These are phyloP conservation scores for Nemotelus pantherinus DNA, from an alignment of 2,888 invertebrate species.

Conservation along the genomic window DNA sequence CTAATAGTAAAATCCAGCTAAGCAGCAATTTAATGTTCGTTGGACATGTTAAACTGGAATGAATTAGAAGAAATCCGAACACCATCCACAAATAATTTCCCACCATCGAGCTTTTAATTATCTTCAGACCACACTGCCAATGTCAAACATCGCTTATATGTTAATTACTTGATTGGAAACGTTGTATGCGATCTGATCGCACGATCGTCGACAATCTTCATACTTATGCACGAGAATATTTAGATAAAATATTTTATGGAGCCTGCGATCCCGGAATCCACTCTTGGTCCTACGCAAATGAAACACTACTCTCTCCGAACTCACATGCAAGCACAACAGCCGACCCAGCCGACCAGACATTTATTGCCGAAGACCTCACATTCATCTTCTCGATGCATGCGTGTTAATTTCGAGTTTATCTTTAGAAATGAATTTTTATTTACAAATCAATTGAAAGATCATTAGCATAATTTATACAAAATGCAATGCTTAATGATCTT, in stretches of 20 bases:
- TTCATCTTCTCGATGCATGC: slow-evolving; percentile 55
- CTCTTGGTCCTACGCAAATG: slow-evolving; percentile 27
- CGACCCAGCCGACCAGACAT: slow-evolving; percentile 15
- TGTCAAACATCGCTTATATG: slow-evolving; percentile 36
- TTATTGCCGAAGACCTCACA: slow-evolving; percentile 34
- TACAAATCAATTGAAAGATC: slow-evolving; percentile 66
- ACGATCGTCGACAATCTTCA: slow-evolving; percentile 26
- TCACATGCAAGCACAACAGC: neutral
- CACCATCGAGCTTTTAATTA: slow-evolving; percentile 21
- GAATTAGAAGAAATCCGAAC: too few species aligned
- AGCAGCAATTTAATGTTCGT: too few species aligned
- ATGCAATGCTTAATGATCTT: slow-evolving; percentile 64
- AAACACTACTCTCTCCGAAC: neutral
- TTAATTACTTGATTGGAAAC: slow-evolving; percentile 43
- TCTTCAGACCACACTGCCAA: slow-evolving; percentile 37
- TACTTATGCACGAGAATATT: neutral
- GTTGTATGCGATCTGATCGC: slow-evolving; percentile 34
- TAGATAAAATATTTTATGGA: slow-evolving; percentile 16
- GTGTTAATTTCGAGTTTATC: slow-evolving; percentile 64
- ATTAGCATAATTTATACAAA: slow-evolving; percentile 67
- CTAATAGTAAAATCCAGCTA: too few species aligned
- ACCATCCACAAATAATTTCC: neutral
- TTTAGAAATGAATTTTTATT: slow-evolving; percentile 64
- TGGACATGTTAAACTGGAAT: too few species aligned
- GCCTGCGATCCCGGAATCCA: neutral